A percentile compares a stretch with the other conserved stretches of the same genome.
Conservation (phyloP, 2,797 vertebrate species). For the Phoebastria nigripes region DNA sequence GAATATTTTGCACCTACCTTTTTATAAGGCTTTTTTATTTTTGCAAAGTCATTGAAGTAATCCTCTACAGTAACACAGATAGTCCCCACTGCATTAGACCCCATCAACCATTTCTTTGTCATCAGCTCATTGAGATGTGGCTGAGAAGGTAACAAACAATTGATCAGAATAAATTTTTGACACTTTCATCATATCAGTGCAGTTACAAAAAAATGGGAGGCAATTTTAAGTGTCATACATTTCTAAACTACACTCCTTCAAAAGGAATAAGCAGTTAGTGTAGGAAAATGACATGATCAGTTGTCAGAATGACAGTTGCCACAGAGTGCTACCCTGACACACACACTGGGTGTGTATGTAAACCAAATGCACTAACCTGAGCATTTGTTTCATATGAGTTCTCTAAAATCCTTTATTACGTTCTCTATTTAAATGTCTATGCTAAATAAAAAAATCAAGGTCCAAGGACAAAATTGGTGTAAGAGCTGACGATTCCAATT, state of each 20-base stretch:
- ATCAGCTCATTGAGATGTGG: constrained; percentile 90
- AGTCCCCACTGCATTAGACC: constrained; percentile 92
- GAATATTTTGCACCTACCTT: constrained; percentile 78
- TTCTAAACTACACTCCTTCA: neutral
- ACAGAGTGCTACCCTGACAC: neutral
- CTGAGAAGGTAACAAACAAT: constrained; percentile 69
- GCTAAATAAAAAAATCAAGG: neutral
- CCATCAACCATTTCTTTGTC: constrained; percentile 92
- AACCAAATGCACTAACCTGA: neutral
- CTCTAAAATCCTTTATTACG: neutral
- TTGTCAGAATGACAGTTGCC: neutral
- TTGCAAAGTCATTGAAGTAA: constrained; percentile 98
- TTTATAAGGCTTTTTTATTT: constrained; percentile 93
- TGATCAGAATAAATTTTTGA: neutral
- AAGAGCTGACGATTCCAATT: neutral
- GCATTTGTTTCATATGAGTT: neutral
- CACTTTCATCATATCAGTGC: neutral
- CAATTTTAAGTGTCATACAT: neutral
- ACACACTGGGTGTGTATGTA: neutral
- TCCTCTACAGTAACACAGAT: constrained; percentile 97
- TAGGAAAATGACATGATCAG: neutral
- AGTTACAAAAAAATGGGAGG: neutral
- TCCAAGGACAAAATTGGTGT: neutral
- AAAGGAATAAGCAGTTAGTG: neutral
- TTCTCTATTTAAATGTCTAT: neutral